Evolutionary conservation across 2,113 vertebrate genomes (phyloP), one percentile per base, ranked within the genome.

Genomic region (Plotosus lineatus): DNA sequence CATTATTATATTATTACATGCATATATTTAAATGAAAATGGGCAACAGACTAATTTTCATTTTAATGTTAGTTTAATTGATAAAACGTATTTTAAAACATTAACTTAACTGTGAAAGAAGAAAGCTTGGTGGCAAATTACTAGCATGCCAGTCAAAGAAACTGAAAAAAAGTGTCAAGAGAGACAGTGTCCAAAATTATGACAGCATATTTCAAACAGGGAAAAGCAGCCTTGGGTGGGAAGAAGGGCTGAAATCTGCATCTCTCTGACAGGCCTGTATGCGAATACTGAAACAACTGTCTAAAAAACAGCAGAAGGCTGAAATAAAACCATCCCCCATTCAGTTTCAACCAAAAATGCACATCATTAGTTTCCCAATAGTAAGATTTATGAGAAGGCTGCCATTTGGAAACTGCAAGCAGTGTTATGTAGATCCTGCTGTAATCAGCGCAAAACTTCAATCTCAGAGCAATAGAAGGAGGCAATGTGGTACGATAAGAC

Each of bases 161-260:
- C 31, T 26, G 44, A 12, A 46, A 65, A 73, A 81, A n/a, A 48
- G 50, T 76, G 73, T 69, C 50, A 66, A 56, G 73, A 71, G 51
- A 68, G 80, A 76, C 71, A 66, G 73, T 81, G 80, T 76, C 80
- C 72, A 81, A 81, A 81, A 81, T 81, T 66, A 82, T 82, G 80
- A 77, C 80, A 69, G 73, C 73, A 82, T 66, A 82, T 82, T 82
- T 82, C 73, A 82, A 82, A 82, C 50, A 68, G 19, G 51, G 50
- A 58, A 76, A 77, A 82, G 50, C 61, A 58, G 73, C 73, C 61
- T 50, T 68, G 50, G 73, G 63, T 68, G 53, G 33, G 61, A 69
- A 77, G 80, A 76, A 31, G 63, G 63, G 61, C 61, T 82, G 61
- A 69, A 58, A 76, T 53, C 72, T 66, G 72, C 66, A 81, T 82